A percentile compares a stretch with the other conserved stretches of the same genome.
phyloP scores from a whole-genome alignment of 2,797 vertebrate genomes.

The Sebastes flavidus region DNA sequence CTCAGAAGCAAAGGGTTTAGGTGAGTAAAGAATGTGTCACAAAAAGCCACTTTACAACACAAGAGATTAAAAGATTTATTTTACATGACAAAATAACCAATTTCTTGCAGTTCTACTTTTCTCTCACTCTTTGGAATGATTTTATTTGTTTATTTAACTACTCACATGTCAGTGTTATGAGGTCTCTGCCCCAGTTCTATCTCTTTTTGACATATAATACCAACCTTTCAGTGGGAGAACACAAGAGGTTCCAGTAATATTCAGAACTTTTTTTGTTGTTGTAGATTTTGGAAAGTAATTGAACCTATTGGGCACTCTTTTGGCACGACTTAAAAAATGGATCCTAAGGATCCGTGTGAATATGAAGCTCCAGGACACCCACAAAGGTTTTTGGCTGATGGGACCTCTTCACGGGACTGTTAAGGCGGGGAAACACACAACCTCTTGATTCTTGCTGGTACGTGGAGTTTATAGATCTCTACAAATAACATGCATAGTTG shows the following conservation, averaged over 20 bases:
- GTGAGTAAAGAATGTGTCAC: slow-evolving; percentile 56
- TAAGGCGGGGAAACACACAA: neutral
- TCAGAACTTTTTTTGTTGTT: neutral
- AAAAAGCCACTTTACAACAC: slow-evolving; percentile 61
- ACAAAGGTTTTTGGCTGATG: neutral
- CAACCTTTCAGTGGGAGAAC: neutral
- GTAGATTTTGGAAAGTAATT: neutral
- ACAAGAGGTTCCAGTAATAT: neutral
- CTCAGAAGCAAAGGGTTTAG: neutral
- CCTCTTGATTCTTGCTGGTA: slow-evolving; percentile 12
- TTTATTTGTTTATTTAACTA: slow-evolving; percentile 36
- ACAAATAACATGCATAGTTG: neutral
- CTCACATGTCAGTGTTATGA: slow-evolving; percentile 50
- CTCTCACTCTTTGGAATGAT: slow-evolving; percentile 16
- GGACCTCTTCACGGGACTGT: neutral
- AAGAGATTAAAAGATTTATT: slow-evolving; percentile 41
- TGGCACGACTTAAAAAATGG: slow-evolving; percentile 38
- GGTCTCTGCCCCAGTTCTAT: slow-evolving; percentile 15
- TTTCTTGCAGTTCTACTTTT: slow-evolving; percentile 4
- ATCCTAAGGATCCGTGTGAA: slow-evolving; percentile 52
- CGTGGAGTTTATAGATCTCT: neutral
- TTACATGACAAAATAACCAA: neutral
- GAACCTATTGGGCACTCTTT: neutral
- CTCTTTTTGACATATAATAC: neutral
- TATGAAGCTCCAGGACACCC: slow-evolving; percentile 12